phyloP scores from a whole-genome alignment of 2,113 vertebrate species.

The Chaetura pelagica region DNA sequence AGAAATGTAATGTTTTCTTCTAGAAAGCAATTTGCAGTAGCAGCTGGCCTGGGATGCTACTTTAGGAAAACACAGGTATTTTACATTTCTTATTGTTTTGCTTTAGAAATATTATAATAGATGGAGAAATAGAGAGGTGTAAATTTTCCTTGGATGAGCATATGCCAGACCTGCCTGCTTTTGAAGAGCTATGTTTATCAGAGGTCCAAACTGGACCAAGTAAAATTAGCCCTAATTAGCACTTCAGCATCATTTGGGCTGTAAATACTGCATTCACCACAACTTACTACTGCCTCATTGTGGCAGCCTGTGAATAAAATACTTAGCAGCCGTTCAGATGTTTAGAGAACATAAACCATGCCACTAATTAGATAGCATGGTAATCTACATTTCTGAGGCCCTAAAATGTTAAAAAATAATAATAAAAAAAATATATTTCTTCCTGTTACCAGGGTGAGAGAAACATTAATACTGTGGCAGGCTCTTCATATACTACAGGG shows the following conservation, averaged over 20 bases:
- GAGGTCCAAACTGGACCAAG: slow-evolving; percentile 35
- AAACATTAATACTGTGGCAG: background rate
- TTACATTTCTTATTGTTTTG: background rate
- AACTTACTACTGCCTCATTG: slow-evolving; percentile 72
- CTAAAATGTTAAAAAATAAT: background rate
- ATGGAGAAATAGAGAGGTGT: background rate
- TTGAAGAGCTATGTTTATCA: slow-evolving; percentile 9
- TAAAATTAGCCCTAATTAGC: slow-evolving; percentile 52
- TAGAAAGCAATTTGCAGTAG: background rate
- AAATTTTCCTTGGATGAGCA: background rate
- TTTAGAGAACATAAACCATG: background rate
- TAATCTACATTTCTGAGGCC: background rate
- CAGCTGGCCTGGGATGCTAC: background rate
- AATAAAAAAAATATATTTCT: rapidly evolving
- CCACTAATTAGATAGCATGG: background rate
- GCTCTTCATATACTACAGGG: background rate
- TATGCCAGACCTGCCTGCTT: background rate
- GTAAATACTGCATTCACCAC: slow-evolving; percentile 35
- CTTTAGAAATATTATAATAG: background rate
- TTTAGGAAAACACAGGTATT: background rate
- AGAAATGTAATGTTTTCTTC: background rate
- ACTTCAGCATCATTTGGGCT: slow-evolving; percentile 37
- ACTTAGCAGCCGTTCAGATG: background rate
- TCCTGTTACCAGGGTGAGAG: background rate
- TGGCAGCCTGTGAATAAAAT: slow-evolving; percentile 60